Evolutionary conservation across 2,113 vertebrate genomes (phyloP), one percentile per base, ranked within the genome.

Genomic region (Aythya baeri): DNA sequence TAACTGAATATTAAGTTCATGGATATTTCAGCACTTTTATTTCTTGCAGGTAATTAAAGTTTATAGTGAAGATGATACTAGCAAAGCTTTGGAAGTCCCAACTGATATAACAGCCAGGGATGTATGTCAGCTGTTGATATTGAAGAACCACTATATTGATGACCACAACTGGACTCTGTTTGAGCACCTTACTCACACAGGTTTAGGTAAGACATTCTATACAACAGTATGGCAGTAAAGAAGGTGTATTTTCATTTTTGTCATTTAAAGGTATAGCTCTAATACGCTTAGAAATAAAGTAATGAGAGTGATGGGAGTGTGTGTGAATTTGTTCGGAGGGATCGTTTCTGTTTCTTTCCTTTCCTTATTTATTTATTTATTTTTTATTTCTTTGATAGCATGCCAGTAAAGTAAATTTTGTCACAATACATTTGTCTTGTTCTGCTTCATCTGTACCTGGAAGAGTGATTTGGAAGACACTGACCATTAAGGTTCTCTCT

Each of bases 151-250:
- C 92, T 99, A 98, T 94, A 94, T 99, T 43, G 98, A 99, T 97
- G 99, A 99, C 97, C 98, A 99, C 96, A 98, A 98, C 98, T 99
- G 99, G 99, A 99, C 99, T 21, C 98, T 99, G 71, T 99, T 99
- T 98, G 99, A 99, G 94, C 98, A 99, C 84, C 98, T 99, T 81
- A 86, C 97, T 80, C 97, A 96, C 86, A 97, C 98, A 83, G 98
- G 97, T 89, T 97, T 99, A 97, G 98, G 99, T 99, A 98, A 98
- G 97, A 63, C 13, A 62, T 71, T 38, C 7, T 44, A 13, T 43
- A 17, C 25, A 38, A 27, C 26, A 9, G 3, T 44, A 27, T 41
- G 27, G 21, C 62, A 66, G 18, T 91, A 67, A 91, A 76, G 63
- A 32, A 49, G 3, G 12, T 63, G 6, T 49, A 15, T 70, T 95